Evolutionary conservation across 2,113 vertebrate genomes (phyloP).

Genomic region (Falco punctatus): DNA sequence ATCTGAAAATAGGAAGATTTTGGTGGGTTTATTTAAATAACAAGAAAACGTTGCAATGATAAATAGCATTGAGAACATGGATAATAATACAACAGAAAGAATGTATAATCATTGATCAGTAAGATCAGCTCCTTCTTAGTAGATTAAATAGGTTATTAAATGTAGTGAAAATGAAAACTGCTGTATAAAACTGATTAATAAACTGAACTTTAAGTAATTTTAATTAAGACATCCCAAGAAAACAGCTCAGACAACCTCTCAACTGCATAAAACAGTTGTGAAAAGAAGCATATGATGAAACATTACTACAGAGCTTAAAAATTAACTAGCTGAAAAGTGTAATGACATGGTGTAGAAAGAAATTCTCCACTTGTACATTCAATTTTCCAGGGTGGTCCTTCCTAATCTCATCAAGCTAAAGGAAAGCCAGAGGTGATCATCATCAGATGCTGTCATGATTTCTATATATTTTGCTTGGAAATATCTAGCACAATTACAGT

Average conservation of each 20-base stretch:
- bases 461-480: background rate
- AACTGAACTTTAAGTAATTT: background rate
- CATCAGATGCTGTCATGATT: background rate
- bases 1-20: background rate
- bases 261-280: background rate
- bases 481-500: background rate
- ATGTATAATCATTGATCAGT: background rate
- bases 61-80: background rate
- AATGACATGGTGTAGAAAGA: background rate
- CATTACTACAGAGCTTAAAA: background rate
- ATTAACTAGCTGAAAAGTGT: slow-evolving; percentile 5
- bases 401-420: background rate
- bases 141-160: background rate
- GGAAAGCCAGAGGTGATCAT: background rate
- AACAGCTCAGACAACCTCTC: background rate
- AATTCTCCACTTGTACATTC: background rate
- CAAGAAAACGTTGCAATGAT: background rate
- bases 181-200: background rate
- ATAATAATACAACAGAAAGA: background rate
- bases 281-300: background rate
- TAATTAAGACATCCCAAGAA: background rate
- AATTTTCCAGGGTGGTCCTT: background rate
- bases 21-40: background rate
- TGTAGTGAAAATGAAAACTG: background rate
- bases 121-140: background rate